Evolutionary conservation across 2,888 invertebrate genomes (phyloP).

Genomic region (Scaptomyza polygonia): DNA sequence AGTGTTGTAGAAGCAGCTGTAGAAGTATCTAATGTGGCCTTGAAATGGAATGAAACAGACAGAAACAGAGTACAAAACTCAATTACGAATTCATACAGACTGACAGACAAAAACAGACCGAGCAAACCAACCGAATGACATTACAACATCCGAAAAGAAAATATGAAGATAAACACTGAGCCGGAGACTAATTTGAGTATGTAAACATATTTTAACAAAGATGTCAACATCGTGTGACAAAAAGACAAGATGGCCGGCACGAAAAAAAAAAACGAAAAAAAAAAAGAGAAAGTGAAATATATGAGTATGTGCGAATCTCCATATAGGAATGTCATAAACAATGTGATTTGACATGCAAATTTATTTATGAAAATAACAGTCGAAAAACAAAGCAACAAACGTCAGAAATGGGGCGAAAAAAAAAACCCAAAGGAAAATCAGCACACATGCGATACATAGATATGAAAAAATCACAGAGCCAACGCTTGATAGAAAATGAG

Average conservation of each 20-base stretch:
- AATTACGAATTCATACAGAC: conserved; percentile 75
- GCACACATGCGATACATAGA: conserved; percentile 15
- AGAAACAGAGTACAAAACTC: conserved; percentile 57
- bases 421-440: conserved; percentile 11
- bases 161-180: conserved; percentile 7
- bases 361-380: conserved; percentile 78
- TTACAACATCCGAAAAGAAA: conserved; percentile 7
- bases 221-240: conserved; percentile 77
- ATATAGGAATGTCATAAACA: conserved; percentile 79
- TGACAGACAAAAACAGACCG: conserved; percentile 29
- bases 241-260: conserved; percentile 44
- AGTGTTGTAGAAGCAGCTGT: conserved; percentile 4
- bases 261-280: conserved; percentile 2
- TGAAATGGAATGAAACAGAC: conserved; percentile 18
- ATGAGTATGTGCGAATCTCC: conserved; percentile 55
- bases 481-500: conserved; percentile 72
- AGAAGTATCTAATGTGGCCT: conserved; percentile 15
- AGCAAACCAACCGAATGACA: conserved; percentile 31
- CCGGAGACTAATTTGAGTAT: conserved; percentile 71
- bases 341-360: conserved; percentile 81
- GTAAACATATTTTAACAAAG: conserved; percentile 81
- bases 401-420: conserved; percentile 15
- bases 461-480: conserved; percentile 66
- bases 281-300: conserved; percentile 12
- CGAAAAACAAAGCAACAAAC: conserved; percentile 48